Percentiles rank a stretch among this genome's conserved stretches.
Conservation (phyloP, 2,113 vertebrate genomes). For the Brachyistius frenatus region DNA sequence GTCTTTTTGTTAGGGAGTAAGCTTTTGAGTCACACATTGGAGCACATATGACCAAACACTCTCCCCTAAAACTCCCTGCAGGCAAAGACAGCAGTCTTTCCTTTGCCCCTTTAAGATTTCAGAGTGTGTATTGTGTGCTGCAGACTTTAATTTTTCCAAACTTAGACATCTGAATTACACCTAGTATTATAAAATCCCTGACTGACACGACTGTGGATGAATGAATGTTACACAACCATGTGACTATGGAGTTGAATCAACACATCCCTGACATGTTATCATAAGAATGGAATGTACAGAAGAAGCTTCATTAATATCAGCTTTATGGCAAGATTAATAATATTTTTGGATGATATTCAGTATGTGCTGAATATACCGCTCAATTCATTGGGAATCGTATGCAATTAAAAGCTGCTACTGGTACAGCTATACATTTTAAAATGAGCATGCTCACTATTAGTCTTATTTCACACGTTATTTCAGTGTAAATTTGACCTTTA, state of each 20-base stretch:
- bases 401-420: too few species aligned
- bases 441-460: too few species aligned
- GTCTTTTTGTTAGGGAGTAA: conserved; percentile 56
- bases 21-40: conserved; percentile 64
- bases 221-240: background rate
- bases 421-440: too few species aligned
- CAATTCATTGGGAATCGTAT: too few species aligned
- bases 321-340: background rate
- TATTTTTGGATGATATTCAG: background rate
- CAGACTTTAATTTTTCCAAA: conserved; percentile 7
- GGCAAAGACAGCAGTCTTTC: conserved; percentile 11
- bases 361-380: background rate
- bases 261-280: background rate
- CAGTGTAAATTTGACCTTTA: too few species aligned
- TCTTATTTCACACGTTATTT: too few species aligned
- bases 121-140: background rate
- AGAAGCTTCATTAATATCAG: background rate
- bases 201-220: background rate
- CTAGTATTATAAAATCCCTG: background rate
- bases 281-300: background rate
- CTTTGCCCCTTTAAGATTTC: background rate
- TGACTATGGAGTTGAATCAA: background rate
- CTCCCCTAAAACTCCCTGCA: conserved; percentile 29
- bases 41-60: conserved; percentile 52
- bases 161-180: background rate